Evolutionary conservation across 2,797 vertebrate species (phyloP), one percentile per base, ranked within the genome.

Genomic region (Odontamblyopus rebecca): DNA sequence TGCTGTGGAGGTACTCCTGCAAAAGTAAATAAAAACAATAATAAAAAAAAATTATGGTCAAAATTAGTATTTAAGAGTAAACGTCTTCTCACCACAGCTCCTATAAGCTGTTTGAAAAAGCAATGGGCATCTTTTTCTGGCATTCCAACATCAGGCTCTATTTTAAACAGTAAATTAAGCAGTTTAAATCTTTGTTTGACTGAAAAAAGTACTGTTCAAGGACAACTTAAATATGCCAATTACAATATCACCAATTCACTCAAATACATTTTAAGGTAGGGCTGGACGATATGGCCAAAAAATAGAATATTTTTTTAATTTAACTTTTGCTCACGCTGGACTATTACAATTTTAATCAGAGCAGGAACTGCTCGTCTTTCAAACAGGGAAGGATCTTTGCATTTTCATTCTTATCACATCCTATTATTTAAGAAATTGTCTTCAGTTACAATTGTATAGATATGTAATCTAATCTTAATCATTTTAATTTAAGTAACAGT

Each of bases 101-200:
- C 94, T 4, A 98, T 94, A 13, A 99, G 92, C 88, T 98, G 97
- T 90, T 95, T 95, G 86, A 99, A 99, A 88, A 98, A 97, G 3
- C 76, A 93, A 65, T 98, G 96, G 0, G 96, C 97, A 59, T 99
- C 97, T 2, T 92, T 92, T 91, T 98, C 97, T 1, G 92, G 89
- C 98, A 99, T 99, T 27, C 97, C 98, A 0, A 98, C 91, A 67
- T 99, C 98, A 0, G 98, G 97, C 86, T 99, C 98, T 99, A 38
- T 62, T 74, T 74, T 2, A 74, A 73, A 73, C 69, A 67, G 26
- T 54, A 67, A 50, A 48, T 26, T 23, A 23, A 57, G 9, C 3
- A 57, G 54, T 11, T 23, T 1, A 23, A 23, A 9, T 57, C 1
- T 19, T 26, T 56, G 50, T 19, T 51, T 53, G 51, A 7, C 5